phyloP scores from a whole-genome alignment of 2,797 vertebrate genomes.

The Luscinia luscinia region DNA sequence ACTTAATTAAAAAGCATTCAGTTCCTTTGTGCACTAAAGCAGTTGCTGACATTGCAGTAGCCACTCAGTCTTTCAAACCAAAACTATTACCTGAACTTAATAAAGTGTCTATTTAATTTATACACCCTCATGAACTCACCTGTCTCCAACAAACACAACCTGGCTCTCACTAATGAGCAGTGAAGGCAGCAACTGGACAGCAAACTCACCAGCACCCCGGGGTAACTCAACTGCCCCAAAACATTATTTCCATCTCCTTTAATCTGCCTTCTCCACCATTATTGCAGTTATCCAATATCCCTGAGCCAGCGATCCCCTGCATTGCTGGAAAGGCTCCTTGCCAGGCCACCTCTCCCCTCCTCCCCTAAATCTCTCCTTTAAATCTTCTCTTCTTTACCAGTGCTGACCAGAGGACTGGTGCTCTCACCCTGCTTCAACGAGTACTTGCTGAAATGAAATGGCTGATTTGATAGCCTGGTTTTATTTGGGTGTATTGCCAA shows the following conservation, averaged over 20 bases:
- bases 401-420: conserved; percentile 1
- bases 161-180: neutral
- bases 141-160: conserved; percentile 6
- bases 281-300: neutral
- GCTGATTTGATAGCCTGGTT: neutral
- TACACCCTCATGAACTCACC: conserved; percentile 47
- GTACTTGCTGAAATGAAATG: neutral
- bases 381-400: neutral
- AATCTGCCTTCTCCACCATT: neutral
- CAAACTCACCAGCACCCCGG: neutral
- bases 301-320: fast-evolving
- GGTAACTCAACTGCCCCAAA: neutral
- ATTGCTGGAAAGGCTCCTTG: neutral
- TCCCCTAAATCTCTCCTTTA: neutral
- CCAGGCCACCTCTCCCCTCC: neutral
- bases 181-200: neutral
- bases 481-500: neutral
- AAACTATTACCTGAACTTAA: conserved; percentile 70
- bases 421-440: neutral
- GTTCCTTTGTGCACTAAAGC: conserved; percentile 45
- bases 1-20: conserved; percentile 72
- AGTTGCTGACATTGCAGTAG: conserved; percentile 64
- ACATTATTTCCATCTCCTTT: neutral
- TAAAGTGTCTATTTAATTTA: conserved; percentile 66
- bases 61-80: conserved; percentile 62